Evolutionary conservation across 2,888 invertebrate species (phyloP).

Genomic region (Leucoma salicis): DNA sequence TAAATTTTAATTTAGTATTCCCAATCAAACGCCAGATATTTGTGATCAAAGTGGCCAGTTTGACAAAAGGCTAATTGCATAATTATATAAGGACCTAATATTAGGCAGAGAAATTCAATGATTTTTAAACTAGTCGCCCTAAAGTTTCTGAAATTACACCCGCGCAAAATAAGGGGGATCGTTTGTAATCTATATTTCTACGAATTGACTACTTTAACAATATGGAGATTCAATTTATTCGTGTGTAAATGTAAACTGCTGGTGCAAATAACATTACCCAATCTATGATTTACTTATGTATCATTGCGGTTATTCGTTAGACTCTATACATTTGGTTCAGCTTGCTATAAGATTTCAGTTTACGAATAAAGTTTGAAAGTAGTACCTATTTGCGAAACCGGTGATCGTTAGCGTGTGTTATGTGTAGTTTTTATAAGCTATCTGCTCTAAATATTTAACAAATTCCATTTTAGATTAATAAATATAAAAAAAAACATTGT

Average conservation of each 20-base stretch:
- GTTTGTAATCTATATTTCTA: conserved; percentile 3
- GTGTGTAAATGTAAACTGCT: conserved; percentile 41
- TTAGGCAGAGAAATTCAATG: too few species aligned
- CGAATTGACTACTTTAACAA: conserved; percentile 5
- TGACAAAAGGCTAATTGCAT: too few species aligned
- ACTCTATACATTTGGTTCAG: conserved; percentile 57
- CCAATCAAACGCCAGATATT: neutral
- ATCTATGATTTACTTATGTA: too few species aligned
- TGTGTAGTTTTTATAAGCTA: too few species aligned
- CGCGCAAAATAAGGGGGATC: conserved; percentile 7
- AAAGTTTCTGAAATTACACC: too few species aligned
- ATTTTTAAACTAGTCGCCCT: too few species aligned
- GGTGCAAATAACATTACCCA: conserved; percentile 49
- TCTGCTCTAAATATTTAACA: too few species aligned
- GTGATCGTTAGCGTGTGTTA: too few species aligned
- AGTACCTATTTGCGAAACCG: conserved; percentile 13
- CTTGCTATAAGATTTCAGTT: conserved; percentile 31
- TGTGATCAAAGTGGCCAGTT: too few species aligned
- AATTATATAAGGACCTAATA: too few species aligned
- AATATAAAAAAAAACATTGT: too few species aligned
- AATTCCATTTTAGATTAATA: too few species aligned
- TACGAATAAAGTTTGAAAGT: conserved; percentile 38
- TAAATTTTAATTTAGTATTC: neutral
- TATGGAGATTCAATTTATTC: conserved; percentile 40
- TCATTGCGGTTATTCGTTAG: conserved; percentile 57